phyloP scores from a whole-genome alignment of 2,113 vertebrate species.

The Centropristis striata region DNA sequence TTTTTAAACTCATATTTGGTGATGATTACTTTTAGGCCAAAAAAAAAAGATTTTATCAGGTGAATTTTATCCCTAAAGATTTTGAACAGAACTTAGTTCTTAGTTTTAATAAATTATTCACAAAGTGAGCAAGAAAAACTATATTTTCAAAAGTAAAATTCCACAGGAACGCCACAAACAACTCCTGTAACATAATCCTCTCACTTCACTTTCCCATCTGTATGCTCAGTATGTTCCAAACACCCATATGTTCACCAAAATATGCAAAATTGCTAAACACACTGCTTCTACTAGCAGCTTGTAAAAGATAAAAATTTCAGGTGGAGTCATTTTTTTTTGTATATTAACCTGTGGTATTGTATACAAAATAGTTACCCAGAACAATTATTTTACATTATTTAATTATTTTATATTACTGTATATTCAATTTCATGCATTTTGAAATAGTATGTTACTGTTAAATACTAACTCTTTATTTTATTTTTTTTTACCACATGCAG shows the following conservation, averaged over 20 bases:
- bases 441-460: neutral
- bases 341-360: neutral
- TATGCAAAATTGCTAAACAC: neutral
- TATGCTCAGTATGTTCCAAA: neutral
- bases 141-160: neutral
- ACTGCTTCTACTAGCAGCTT: neutral
- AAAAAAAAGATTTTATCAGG: neutral
- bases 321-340: no score
- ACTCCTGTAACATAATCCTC: neutral
- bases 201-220: neutral
- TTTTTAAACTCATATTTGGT: neutral
- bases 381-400: neutral
- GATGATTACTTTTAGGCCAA: neutral
- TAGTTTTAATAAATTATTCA: neutral
- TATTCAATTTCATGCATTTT: neutral
- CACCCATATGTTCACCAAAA: neutral
- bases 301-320: neutral
- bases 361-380: neutral
- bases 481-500: neutral
- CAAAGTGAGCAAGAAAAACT: neutral
- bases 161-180: neutral
- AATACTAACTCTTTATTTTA: neutral
- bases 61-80: no score
- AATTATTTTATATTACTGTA: no score
- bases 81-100: neutral